Conservation (phyloP, 2,113 vertebrate species). For the Brachyhypopomus occidentalis region DNA sequence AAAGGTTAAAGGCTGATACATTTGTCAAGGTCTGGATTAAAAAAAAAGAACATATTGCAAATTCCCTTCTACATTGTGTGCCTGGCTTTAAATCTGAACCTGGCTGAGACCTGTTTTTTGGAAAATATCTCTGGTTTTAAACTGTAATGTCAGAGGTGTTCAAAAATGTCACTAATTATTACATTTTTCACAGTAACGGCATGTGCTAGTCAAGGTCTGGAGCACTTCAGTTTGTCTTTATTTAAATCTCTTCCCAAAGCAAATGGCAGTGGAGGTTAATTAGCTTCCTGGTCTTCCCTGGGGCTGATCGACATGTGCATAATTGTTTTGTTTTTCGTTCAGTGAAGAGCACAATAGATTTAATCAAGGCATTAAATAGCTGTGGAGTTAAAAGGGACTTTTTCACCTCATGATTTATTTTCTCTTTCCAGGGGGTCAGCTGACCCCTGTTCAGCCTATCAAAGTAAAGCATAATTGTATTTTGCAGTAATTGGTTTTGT, state of each 20-base stretch:
- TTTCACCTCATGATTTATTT: constrained; percentile 45
- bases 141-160: not conserved
- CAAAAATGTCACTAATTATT: constrained; percentile 30
- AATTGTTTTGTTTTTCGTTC: constrained; percentile 56
- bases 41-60: not conserved
- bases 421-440: constrained; percentile 25
- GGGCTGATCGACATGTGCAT: constrained; percentile 43
- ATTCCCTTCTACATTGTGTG: not conserved
- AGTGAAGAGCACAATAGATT: constrained; percentile 49
- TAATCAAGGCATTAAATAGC: constrained; percentile 53
- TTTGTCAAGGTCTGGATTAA: not conserved
- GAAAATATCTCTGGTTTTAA: not conserved
- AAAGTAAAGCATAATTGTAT: constrained; percentile 48
- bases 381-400: constrained; percentile 38
- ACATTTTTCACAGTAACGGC: constrained; percentile 20
- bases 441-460: constrained; percentile 43
- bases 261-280: constrained; percentile 53
- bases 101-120: not conserved
- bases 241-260: constrained; percentile 39
- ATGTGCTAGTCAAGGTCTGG: not conserved
- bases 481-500: constrained; percentile 48
- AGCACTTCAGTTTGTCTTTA: constrained; percentile 25
- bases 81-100: not conserved
- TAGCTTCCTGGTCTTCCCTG: constrained; percentile 41
- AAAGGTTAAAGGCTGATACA: not conserved